Conservation (phyloP, 2,888 invertebrate species). For the Ypsolopha sequella region DNA sequence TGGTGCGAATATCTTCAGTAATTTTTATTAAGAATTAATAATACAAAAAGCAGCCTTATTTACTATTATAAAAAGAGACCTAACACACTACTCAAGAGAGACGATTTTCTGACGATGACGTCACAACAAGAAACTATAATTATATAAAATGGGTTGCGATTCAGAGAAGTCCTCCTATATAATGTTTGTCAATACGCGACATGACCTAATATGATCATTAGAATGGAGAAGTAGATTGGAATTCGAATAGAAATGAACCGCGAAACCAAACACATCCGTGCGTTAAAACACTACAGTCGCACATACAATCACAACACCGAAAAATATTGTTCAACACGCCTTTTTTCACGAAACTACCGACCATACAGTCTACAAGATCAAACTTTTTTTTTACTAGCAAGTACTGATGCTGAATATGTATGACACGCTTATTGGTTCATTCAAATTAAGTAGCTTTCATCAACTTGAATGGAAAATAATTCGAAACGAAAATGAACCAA, state of each 20-base stretch:
- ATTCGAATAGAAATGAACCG: neutral
- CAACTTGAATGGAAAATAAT: too few species aligned
- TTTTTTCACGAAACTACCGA: neutral
- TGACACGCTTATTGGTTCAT: too few species aligned
- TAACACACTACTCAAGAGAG: conserved; percentile 19
- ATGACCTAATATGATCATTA: too few species aligned
- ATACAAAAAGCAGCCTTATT: conserved; percentile 39
- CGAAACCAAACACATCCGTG: conserved; percentile 3
- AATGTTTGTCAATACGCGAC: too few species aligned
- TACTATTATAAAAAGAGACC: conserved; percentile 6
- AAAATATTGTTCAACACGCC: conserved; percentile 1
- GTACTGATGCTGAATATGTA: too few species aligned
- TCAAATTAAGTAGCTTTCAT: too few species aligned
- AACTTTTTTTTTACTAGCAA: too few species aligned
- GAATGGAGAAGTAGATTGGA: too few species aligned
- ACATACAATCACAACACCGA: conserved; percentile 40
- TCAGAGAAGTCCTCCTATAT: too few species aligned
- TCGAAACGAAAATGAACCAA: too few species aligned
- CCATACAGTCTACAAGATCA: too few species aligned
- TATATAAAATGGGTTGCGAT: neutral
- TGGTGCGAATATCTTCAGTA: conserved; percentile 36
- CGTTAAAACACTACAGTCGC: conserved; percentile 1
- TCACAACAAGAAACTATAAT: conserved; percentile 9
- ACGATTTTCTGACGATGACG: conserved; percentile 21
- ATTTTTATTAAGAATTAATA: conserved; percentile 24